Base-by-base conservation (phyloP, 1,140 invertebrate species). In the Nomia melanderi region DNA sequence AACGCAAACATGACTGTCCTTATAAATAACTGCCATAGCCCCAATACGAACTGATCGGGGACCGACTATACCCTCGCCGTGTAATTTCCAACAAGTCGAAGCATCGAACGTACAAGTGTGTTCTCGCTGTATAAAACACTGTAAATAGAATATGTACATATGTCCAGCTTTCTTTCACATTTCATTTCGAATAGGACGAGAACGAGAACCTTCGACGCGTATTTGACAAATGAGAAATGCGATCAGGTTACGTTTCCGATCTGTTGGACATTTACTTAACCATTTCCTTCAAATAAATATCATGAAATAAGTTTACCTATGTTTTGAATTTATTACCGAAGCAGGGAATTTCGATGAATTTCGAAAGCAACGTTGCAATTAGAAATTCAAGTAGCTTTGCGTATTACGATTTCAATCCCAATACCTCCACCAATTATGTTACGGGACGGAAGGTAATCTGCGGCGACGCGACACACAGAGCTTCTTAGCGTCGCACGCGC, bases 1-100 rank as follows among this genome's bases (percentile, higher is more conserved):
- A 84, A 85, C 7, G 80, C 81, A 8, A 82, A 86, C 12, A 83
- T 84, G 80, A 87, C 79, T 20, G 47, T 88, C 39, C 59, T 87
- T 11, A 59, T 81, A 53, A 82, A 81, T 17, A 64, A 75, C 3
- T 50, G 65, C 17, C 3, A 0, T 5, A 14, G 70, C 36, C 3
- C 9, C 25, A 72, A 53, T 25, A 47, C n/a, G 29, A 7, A 53
- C 23, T 17, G 7, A 7, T 14, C n/a, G 5, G 29, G 0, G 9
- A 9, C 36, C 36, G 2, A 2, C 6, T 1, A n/a, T n/a, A n/a
- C n/a, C n/a, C n/a, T n/a, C n/a, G n/a, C n/a, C n/a, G n/a, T n/a
- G n/a, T n/a, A n/a, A n/a, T n/a, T 20, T 20, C 12, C 4, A 44
- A 17, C 14, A 17, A 44, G 3, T 44, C 12, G 41, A 20, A 8